Conservation (phyloP, 1,140 invertebrate genomes). For the Leptoteleia sp. region DNA sequence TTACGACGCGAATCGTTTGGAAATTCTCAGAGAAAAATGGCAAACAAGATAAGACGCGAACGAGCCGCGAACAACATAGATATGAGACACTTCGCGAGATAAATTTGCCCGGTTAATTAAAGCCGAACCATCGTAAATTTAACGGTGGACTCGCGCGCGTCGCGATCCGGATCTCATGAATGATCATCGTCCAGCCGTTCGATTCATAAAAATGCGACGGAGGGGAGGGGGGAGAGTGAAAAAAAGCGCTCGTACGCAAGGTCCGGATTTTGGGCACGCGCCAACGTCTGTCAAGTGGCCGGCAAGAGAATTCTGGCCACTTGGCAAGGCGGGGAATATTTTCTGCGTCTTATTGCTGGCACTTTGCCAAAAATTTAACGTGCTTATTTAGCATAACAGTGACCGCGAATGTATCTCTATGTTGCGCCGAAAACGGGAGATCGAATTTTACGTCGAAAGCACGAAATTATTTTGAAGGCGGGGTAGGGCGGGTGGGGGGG, state of each 20-base stretch:
- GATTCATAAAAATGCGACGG: constrained; percentile 30
- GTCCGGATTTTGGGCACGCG: constrained; percentile 18
- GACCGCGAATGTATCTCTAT: constrained; percentile 9
- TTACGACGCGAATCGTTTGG: no score
- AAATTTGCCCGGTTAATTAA: constrained; percentile 2
- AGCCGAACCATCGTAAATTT: background rate
- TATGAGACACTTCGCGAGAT: no score
- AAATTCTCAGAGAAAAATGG: no score
- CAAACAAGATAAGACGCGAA: no score
- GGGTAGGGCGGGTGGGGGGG: no score
- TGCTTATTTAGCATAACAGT: constrained; percentile 62
- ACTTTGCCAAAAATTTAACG: constrained; percentile 47
- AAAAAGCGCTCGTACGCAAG: constrained; percentile 32
- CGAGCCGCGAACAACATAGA: no score
- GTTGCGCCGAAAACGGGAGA: constrained; percentile 24
- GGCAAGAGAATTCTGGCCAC: constrained; percentile 52
- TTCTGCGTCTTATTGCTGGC: constrained; percentile 57
- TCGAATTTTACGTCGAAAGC: constrained; percentile 21
- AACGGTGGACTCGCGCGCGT: no score
- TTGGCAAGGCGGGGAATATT: constrained; percentile 51
- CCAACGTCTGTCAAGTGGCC: constrained; percentile 55
- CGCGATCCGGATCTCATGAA: constrained; percentile 19
- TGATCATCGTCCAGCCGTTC: constrained; percentile 12
- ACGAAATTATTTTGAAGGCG: constrained; percentile 1
- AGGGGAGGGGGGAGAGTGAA: no score